These are phyloP conservation scores for Cheilosia urbana DNA, from an alignment of 2,888 invertebrate species.

Conservation along the genomic window DNA sequence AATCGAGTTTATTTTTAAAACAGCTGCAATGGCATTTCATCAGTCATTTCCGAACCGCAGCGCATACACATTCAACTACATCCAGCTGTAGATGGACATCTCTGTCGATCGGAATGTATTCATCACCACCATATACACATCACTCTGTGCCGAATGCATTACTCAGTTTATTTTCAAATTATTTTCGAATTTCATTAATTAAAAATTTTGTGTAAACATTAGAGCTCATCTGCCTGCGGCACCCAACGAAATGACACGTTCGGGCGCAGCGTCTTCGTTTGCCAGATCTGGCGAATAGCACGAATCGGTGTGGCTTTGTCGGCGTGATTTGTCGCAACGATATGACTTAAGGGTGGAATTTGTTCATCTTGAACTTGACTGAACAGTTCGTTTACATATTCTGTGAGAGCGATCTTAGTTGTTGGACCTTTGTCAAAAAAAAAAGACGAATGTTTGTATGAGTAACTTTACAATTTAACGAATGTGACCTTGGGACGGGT, in stretches of 20 bases:
- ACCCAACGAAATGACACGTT: neutral
- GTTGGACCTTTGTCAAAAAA: slow-evolving; percentile 21
- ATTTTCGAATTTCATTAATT: slow-evolving; percentile 57
- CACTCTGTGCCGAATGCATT: slow-evolving; percentile 14
- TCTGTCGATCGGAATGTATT: slow-evolving; percentile 51
- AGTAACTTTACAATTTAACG: neutral
- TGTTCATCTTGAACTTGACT: slow-evolving; percentile 55
- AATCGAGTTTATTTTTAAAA: slow-evolving; percentile 42
- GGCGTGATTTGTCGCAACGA: slow-evolving; percentile 41
- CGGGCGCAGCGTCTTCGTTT: neutral
- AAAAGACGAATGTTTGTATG: neutral
- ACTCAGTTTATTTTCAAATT: slow-evolving; percentile 22
- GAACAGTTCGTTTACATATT: slow-evolving; percentile 31
- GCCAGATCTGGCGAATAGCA: slow-evolving; percentile 6
- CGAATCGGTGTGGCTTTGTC: slow-evolving; percentile 13
- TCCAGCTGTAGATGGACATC: slow-evolving; percentile 47
- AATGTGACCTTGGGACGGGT: too few relatives aligned
- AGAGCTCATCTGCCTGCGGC: neutral
- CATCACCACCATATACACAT: slow-evolving; percentile 1
- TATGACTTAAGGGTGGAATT: slow-evolving; percentile 24
- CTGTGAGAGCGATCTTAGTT: neutral
- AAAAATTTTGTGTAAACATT: slow-evolving; percentile 28
- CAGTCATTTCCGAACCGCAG: slow-evolving; percentile 23
- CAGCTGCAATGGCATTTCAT: slow-evolving; percentile 57
- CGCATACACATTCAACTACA: neutral